Percentiles rank a stretch among this genome's conserved stretches.
Conservation (phyloP, 2,113 vertebrate genomes). For the Chlorocebus sabaeus region DNA sequence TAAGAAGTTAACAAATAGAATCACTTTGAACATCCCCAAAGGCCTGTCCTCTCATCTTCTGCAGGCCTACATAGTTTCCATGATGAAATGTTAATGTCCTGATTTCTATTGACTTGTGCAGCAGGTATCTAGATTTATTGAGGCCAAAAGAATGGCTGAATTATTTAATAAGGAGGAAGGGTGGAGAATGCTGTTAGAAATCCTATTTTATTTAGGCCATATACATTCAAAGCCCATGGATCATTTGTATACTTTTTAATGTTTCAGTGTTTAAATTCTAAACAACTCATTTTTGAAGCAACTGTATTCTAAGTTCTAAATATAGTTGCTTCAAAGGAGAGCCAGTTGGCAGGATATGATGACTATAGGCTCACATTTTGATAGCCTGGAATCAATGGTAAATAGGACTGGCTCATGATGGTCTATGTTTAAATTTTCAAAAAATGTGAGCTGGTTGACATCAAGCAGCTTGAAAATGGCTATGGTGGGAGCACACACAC, state of each 20-base stretch:
- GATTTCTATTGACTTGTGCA: conserved; percentile 67
- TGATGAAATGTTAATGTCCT: conserved; percentile 62
- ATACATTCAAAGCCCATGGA: neutral
- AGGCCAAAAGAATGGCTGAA: conserved; percentile 26
- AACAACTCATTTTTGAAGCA: neutral
- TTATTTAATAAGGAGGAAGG: conserved; percentile 19
- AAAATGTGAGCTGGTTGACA: neutral
- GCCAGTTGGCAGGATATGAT: neutral
- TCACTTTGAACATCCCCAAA: neutral
- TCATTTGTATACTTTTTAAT: neutral
- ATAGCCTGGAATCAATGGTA: neutral
- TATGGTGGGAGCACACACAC: neutral
- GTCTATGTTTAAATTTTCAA: neutral
- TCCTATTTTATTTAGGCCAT: conserved; percentile 25
- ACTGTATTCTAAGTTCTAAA: neutral
- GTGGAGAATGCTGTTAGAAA: conserved; percentile 25
- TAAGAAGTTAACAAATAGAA: conserved; percentile 73
- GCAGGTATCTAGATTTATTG: conserved; percentile 71
- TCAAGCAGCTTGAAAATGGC: neutral
- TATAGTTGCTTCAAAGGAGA: neutral
- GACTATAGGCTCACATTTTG: neutral
- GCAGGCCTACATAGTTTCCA: neutral
- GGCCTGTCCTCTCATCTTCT: conserved; percentile 55
- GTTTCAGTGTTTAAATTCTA: neutral
- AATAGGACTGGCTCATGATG: too few species aligned